Evolutionary conservation across 2,113 vertebrate species (phyloP).

Genomic region (Bos javanicus): DNA sequence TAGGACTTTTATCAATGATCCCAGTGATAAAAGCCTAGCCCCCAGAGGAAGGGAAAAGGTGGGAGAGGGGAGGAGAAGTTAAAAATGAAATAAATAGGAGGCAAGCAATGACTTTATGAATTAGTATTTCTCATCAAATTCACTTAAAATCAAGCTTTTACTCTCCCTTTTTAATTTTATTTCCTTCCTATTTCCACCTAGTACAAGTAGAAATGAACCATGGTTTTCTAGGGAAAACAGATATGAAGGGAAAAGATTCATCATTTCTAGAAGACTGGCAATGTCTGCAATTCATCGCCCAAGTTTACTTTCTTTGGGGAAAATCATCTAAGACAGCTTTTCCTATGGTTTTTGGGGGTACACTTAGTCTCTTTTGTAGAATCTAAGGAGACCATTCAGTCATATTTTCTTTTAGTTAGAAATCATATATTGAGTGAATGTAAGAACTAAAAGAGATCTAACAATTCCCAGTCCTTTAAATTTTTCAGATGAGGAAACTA

Average conservation of each 20-base stretch:
- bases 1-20: conserved; percentile 79
- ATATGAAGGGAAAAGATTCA: background rate
- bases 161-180: background rate
- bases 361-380: background rate
- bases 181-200: background rate
- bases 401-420: background rate
- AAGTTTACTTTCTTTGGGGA: background rate
- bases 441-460: background rate
- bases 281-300: background rate
- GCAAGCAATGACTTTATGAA: background rate
- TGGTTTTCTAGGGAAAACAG: background rate
- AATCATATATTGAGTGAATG: background rate
- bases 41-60: conserved; percentile 29
- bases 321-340: background rate
- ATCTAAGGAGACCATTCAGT: background rate
- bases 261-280: too few relatives aligned
- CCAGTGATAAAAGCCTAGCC: conserved; percentile 84
- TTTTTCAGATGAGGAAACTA: background rate
- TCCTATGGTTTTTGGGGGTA: background rate
- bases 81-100: conserved; percentile 48
- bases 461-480: background rate
- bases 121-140: background rate
- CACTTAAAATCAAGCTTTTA: background rate
- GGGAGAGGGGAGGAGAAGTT: background rate
- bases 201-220: background rate